A percentile compares a stretch with the other conserved stretches of the same genome.
phyloP scores from a whole-genome alignment of 2,797 vertebrate species.

The Lagodon rhomboides region DNA sequence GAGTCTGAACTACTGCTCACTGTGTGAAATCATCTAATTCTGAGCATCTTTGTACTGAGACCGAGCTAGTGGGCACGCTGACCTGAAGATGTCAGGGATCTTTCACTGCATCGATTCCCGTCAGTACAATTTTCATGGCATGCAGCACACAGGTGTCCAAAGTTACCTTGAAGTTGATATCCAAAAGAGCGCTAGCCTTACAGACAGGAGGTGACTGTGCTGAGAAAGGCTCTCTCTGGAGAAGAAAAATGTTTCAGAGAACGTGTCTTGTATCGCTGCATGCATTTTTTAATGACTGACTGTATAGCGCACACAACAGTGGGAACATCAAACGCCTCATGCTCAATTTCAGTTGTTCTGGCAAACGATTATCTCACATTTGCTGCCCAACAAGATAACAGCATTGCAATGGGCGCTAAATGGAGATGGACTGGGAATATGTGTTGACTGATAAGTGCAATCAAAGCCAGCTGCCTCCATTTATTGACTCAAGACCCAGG shows the following conservation, averaged over 20 bases:
- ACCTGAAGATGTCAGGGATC: constrained; percentile 47
- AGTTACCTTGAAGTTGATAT: constrained; percentile 13
- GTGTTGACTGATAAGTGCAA: constrained; percentile 74
- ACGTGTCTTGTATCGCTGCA: constrained; percentile 25
- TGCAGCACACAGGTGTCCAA: constrained; percentile 40
- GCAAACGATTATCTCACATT: constrained; percentile 41
- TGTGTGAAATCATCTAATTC: constrained; percentile 43
- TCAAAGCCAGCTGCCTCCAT: constrained; percentile 69
- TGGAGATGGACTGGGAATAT: constrained; percentile 62
- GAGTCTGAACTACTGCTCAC: constrained; percentile 24
- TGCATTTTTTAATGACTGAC: constrained; percentile 34
- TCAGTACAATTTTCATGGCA: constrained; percentile 13
- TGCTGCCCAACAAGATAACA: constrained; percentile 53
- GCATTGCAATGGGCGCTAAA: constrained; percentile 45
- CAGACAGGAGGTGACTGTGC: constrained; percentile 21
- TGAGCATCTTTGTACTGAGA: constrained; percentile 45
- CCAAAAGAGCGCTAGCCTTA: constrained; percentile 25
- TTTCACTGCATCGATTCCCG: constrained; percentile 22
- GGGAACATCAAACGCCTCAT: constrained; percentile 27
- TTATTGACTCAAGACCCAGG: constrained; percentile 69
- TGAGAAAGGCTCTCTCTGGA: constrained; percentile 25
- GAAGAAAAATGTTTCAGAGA: constrained; percentile 31
- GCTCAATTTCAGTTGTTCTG: constrained; percentile 18
- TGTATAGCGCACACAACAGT: constrained; percentile 17
- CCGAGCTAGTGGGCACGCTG: constrained; percentile 32